Conservation (phyloP, 30 jellyfish, hydroid and myxozoan species). For the Aurelia sp. region DNA sequence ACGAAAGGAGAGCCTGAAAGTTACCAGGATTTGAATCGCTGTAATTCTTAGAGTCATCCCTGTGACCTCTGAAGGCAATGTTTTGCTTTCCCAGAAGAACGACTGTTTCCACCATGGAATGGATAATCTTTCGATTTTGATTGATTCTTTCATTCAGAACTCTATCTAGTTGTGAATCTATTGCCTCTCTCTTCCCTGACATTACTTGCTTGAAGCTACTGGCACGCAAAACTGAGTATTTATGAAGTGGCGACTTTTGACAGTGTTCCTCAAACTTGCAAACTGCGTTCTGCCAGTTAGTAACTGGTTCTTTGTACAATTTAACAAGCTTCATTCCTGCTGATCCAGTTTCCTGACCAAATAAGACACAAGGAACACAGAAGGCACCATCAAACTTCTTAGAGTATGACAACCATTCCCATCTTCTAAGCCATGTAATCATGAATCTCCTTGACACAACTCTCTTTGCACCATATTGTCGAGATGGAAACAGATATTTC, state of each 20-base stretch:
- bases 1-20: constrained; percentile 63
- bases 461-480: not conserved
- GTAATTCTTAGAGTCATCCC: constrained; percentile 13
- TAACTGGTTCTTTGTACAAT: constrained; percentile 21
- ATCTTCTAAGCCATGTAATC: constrained; percentile 11
- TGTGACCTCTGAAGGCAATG: not conserved
- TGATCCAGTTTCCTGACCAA: constrained; percentile 26
- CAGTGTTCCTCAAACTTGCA: constrained; percentile 1
- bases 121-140: constrained; percentile 2
- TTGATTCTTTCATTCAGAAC: constrained; percentile 1
- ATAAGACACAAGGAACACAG: constrained; percentile 51
- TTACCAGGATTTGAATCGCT: constrained; percentile 50
- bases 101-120: constrained; percentile 40
- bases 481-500: too few relatives aligned
- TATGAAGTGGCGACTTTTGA: not conserved
- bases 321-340: not conserved
- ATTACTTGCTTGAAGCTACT: constrained; percentile 6
- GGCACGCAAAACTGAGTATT: not conserved
- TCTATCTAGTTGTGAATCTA: constrained; percentile 5
- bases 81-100: constrained; percentile 29
- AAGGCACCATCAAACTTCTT: constrained; percentile 46
- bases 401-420: constrained; percentile 35
- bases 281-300: constrained; percentile 30
- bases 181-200: constrained; percentile 18
- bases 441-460: constrained; percentile 4